Evolutionary conservation across 2,113 vertebrate species (phyloP), one percentile per base, ranked within the genome.

Genomic region (Sarotherodon lohbergeri): DNA sequence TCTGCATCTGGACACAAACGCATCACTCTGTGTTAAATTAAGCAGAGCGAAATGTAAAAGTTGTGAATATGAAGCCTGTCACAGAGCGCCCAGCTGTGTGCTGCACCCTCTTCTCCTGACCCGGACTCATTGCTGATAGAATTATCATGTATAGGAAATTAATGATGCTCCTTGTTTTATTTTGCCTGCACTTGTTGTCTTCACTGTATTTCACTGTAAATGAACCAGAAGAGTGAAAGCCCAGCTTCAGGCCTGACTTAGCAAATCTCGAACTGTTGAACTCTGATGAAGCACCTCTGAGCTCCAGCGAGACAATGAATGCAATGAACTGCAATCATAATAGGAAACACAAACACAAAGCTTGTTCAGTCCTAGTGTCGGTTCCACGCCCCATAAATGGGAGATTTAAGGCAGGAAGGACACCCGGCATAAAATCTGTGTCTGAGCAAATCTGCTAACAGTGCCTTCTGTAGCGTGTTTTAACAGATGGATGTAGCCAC

Each of bases 81-180:
- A 24, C 12, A 7, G 43, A 54, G 80, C 68, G 3, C 22, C 68
- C 68, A 10, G 71, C 71, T 76, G 71, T 12, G 29, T 48, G 71
- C 41, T 29, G 68, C 41, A 7, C 5, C 43, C 41, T 46, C 14
- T 29, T 1, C 68, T 76, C 13, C 68, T 17, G 43, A 76, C 71
- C 71, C 2, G 4, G 3, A 48, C 43, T 32, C 24, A 7, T 17
- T 48, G 41, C 43, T 29, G 71, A 78, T 52, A 36, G 29, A 52
- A 14, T 34, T 14, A 22, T 54, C 12, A 6, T 22, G 5, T 0
- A 36, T 39, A 39, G 19, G 32, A 39, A 4, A 1, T 2, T 22
- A 22, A 80, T 2, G 32, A 39, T 55, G 78, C 12, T 34, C n/a
- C 7, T 24, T 1, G 3, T 52, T 52, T 36, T 22, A 52, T 6